phyloP scores from a whole-genome alignment of 2,113 vertebrate genomes.

The Lagopus leucura region DNA sequence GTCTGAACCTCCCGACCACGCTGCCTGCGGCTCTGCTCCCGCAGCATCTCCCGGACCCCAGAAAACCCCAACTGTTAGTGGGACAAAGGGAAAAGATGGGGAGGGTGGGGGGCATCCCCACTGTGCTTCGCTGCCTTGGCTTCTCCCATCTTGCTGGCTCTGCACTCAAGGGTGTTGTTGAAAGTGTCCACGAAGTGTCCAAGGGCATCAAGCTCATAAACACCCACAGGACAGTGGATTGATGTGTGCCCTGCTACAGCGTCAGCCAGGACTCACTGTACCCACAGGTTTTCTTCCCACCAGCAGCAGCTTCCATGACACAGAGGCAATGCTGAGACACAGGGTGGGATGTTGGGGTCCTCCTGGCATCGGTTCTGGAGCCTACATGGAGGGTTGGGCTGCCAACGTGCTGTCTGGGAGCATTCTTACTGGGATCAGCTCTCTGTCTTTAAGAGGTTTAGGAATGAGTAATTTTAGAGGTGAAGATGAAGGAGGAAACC shows the following conservation, averaged over 20 bases:
- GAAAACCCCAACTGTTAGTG: background rate
- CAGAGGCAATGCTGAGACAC: rapidly evolving
- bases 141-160: background rate
- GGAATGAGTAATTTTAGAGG: background rate
- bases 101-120: background rate
- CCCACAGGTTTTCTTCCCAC: background rate
- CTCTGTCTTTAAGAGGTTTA: background rate
- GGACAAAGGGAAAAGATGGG: rapidly evolving
- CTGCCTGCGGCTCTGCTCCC: constrained; percentile 14
- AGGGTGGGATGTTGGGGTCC: background rate
- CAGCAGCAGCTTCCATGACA: background rate
- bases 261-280: rapidly evolving
- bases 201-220: background rate
- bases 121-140: background rate
- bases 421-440: rapidly evolving
- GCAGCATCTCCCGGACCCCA: background rate
- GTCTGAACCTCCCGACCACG: constrained; percentile 47
- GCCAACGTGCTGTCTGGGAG: background rate
- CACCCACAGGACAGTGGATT: rapidly evolving
- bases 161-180: rapidly evolving
- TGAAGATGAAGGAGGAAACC: background rate
- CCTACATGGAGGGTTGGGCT: background rate
- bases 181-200: background rate
- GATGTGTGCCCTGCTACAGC: rapidly evolving
- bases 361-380: background rate